A percentile compares a stretch with the other conserved stretches of the same genome.
phyloP scores from a whole-genome alignment of 2,888 invertebrate species.

The Cryptocephalus primarius region DNA sequence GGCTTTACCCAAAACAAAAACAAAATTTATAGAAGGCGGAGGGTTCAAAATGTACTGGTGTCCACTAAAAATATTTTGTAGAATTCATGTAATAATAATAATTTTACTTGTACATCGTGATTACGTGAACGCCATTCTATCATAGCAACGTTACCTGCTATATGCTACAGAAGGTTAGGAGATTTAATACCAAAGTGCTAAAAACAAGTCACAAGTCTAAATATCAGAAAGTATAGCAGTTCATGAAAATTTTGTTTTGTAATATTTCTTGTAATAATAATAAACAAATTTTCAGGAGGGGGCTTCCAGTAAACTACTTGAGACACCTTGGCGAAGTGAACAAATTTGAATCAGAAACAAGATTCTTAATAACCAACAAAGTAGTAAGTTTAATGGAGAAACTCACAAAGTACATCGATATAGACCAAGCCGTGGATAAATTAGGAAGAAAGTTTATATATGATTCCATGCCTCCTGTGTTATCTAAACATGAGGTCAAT shows the following conservation, averaged over 20 bases:
- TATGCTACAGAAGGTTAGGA: too few species aligned
- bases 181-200: too few species aligned
- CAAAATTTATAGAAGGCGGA: too few species aligned
- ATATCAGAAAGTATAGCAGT: too few species aligned
- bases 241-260: too few species aligned
- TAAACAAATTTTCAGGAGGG: conserved; percentile 38
- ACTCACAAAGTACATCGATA: conserved; percentile 48
- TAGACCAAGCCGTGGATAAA: conserved; percentile 77
- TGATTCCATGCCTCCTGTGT: conserved; percentile 77
- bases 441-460: conserved; percentile 75
- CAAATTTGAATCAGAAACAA: conserved; percentile 37
- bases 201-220: too few species aligned
- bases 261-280: neutral
- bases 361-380: conserved; percentile 40
- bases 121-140: too few species aligned
- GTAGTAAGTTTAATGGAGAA: conserved; percentile 47
- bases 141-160: too few species aligned
- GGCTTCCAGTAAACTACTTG: conserved; percentile 71
- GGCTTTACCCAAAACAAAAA: too few species aligned
- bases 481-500: conserved; percentile 53
- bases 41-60: too few species aligned
- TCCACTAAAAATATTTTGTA: neutral
- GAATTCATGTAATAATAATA: neutral
- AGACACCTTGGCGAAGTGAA: conserved; percentile 63
- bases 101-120: too few species aligned